Evolutionary conservation across 2,888 invertebrate genomes (phyloP).

Genomic region (Polydrusus cervinus): DNA sequence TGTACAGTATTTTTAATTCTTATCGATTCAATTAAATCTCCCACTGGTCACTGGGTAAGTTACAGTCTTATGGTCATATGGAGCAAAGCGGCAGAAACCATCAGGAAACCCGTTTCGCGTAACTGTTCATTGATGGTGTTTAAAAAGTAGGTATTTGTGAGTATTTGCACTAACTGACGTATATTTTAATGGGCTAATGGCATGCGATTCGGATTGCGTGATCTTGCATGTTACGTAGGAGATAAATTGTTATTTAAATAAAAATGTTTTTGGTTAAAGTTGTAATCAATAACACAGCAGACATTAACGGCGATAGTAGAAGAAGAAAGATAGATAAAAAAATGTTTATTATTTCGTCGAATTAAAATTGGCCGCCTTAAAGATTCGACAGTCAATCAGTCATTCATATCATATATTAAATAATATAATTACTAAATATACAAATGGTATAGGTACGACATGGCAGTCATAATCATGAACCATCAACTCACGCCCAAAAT

Average conservation of each 20-base stretch:
- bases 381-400: too few relatives aligned
- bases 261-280: background rate
- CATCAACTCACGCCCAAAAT: too few relatives aligned
- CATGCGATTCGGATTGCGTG: slow-evolving; percentile 37
- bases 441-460: too few relatives aligned
- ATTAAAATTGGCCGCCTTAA: too few relatives aligned
- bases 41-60: background rate
- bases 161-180: slow-evolving; percentile 45
- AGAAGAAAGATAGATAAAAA: too few relatives aligned
- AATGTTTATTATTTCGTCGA: too few relatives aligned
- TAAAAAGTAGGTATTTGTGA: slow-evolving; percentile 41
- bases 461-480: too few relatives aligned
- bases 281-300: background rate
- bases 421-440: too few relatives aligned
- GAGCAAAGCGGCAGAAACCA: slow-evolving; percentile 26
- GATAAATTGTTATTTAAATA: slow-evolving; percentile 6
- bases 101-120: slow-evolving; percentile 40
- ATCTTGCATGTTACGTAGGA: slow-evolving; percentile 19
- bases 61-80: background rate
- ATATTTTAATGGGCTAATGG: slow-evolving; percentile 45
- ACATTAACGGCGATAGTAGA: background rate
- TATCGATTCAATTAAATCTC: background rate
- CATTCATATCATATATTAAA: too few relatives aligned
- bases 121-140: slow-evolving; percentile 48
- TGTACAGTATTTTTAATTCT: background rate